Base-by-base conservation (phyloP, 1,140 invertebrate species). In the Ganaspis sp. region DNA sequence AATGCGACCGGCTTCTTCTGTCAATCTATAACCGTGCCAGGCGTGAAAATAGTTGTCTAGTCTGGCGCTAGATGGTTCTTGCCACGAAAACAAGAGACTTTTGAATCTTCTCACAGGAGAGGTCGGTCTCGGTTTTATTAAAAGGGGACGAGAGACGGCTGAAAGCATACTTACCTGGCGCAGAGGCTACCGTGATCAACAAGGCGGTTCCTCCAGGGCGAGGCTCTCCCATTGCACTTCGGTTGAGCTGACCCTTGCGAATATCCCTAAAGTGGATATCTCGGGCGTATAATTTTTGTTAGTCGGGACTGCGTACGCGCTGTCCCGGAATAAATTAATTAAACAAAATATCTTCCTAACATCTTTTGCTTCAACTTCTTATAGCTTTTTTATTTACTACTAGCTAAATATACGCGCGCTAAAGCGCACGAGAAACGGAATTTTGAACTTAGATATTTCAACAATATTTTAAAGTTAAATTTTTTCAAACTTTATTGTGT, bases 211-310 rank as follows among this genome's bases (percentile, higher is more conserved):
- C 92, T 92, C 93, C 93, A 93, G 93, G 92, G 91, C 81, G 93
- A 94, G 93, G 92, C 93, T 92, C 88, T 91, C 88, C 92, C 94
- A 95, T 95, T 95, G 94, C 94, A 95, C 94, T 92, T 84, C 91
- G 94, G 92, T 91, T 91, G 89, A 91, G 93, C 92, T 94, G 94
- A 94, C 93, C 92, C 92, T 92, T 94, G 94, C 94, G 94, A 94
- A 94, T 94, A 92, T 90, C 92, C 93, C 93, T 93, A 94, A 94
- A 93, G 92, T 92, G 93, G 92, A 89, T 93, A 94, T 93, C 93
- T 94, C 93, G 93, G 92, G 92, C 91, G 93, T 92, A 92, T 91
- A 93, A 94, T 94, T 94, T 94, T 94, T 94, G 93, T 88, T 93
- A 94, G 93, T 92, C 91, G 93, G 93, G 92, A 92, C 90, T 93